These are phyloP conservation scores for Allacma fusca DNA, from an alignment of 2,888 invertebrate species.

Conservation along the genomic window DNA sequence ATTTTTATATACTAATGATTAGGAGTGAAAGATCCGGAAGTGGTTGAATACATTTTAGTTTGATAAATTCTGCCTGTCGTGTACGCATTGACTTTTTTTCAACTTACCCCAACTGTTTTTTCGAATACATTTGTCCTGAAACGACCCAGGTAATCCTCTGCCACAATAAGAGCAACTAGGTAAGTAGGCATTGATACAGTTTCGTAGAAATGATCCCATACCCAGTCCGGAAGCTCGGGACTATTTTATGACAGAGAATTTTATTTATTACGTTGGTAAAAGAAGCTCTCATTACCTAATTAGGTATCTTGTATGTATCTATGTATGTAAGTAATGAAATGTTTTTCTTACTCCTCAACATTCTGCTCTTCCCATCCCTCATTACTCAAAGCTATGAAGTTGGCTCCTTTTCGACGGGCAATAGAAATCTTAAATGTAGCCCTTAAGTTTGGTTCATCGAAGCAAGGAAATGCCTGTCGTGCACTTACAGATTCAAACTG, in stretches of 20 bases:
- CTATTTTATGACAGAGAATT: background rate
- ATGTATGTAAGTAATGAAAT: too few species aligned
- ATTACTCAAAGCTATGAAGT: constrained; percentile 48
- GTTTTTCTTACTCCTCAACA: background rate
- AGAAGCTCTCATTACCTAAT: too few species aligned
- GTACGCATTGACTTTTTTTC: background rate
- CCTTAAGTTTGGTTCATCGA: constrained; percentile 52
- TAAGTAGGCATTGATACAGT: constrained; percentile 54
- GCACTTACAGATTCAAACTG: constrained; percentile 47
- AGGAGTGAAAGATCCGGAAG: too few species aligned
- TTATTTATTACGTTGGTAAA: background rate
- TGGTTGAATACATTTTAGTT: background rate
- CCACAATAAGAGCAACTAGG: constrained; percentile 52
- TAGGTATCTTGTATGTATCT: background rate
- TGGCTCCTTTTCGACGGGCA: background rate
- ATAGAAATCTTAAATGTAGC: constrained; percentile 49
- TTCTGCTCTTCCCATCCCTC: constrained; percentile 17
- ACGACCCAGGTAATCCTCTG: constrained; percentile 44
- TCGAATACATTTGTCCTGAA: constrained; percentile 40
- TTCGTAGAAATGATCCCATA: constrained; percentile 45
- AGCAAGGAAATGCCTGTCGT: constrained; percentile 36
- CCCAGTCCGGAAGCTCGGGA: constrained; percentile 47
- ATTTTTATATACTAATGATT: too few species aligned
- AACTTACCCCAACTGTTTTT: constrained; percentile 38
- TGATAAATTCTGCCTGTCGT: background rate